These are phyloP conservation scores for Chionoecetes opilio DNA, from an alignment of 1,140 invertebrate genomes.

Conservation along the genomic window DNA sequence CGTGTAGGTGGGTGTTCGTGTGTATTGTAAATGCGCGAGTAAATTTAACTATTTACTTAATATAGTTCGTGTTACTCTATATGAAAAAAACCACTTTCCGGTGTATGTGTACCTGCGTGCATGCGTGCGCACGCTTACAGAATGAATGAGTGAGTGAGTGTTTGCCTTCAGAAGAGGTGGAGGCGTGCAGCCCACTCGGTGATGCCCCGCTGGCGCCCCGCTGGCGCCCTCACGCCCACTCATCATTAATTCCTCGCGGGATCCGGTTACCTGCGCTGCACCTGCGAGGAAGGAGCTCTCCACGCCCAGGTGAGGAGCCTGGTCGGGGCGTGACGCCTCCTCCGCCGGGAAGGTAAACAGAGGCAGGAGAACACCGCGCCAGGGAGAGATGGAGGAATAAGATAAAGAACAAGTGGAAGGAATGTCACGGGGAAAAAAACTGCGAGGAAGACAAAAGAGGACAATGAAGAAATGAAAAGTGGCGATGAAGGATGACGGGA, in stretches of 20 bases:
- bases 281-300: conserved; percentile 15
- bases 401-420: not conserved
- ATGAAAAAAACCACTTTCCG: not conserved
- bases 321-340: not conserved
- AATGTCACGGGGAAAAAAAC: not conserved
- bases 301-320: not conserved
- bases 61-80: not conserved
- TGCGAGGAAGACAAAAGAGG: no score
- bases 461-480: no score
- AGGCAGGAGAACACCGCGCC: not conserved
- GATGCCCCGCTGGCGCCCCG: not conserved
- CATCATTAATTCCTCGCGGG: conserved; percentile 16
- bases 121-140: no score
- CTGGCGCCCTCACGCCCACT: no score
- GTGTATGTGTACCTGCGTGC: no score
- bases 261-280: not conserved
- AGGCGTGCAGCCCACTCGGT: not conserved
- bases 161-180: not conserved
- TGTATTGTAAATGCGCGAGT: conserved; percentile 47
- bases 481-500: not conserved
- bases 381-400: not conserved
- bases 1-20: no score
- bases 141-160: no score
- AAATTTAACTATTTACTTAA: not conserved
- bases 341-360: not conserved